Evolutionary conservation across 2,113 vertebrate species (phyloP), one percentile per base, ranked within the genome.

Genomic region (Tetrao urogallus): DNA sequence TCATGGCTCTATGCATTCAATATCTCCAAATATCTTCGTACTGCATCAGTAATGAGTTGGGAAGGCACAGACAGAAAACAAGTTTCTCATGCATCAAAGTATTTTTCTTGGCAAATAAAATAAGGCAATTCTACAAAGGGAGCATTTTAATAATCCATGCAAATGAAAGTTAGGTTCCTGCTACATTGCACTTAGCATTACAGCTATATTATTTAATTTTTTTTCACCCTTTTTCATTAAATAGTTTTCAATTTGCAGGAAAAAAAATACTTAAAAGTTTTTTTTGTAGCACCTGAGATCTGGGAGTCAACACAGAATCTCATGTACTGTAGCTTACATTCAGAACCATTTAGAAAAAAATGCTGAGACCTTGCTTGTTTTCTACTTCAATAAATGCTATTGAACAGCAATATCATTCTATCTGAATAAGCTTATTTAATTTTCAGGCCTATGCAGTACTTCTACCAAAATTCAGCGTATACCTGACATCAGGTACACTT

Each of bases 371-470:
- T 75, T 74, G 54, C 38, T 93, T 93, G 94, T 97, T 98, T 98
- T 96, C 90, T 95, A 79, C 93, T 95, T 95, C 89, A 92, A 85
- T 96, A 89, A 93, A 74, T 56, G 93, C 96, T 93, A 94, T 32
- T 64, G 86, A 97, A 78, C 38, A 93, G 52, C 36, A 90, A 30
- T 78, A 50, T 45, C 88, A 13, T 82, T 95, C 70, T 86, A 92
- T 66, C 66, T 95, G 77, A 95, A 86, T 89, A 95, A 80, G 32
- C 71, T 77, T 94, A 63, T 94, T 95, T 95, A 95, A 95, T 91
- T 86, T 90, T 88, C 56, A 89, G 57, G 3, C 4, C 34, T 61
- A 60, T 13, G 2, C 21, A 88, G 63, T 79, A 58, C 57, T 86
- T 96, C 86, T 89, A 74, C 56, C 92, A 61, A 89, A 84, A 95